Evolutionary conservation across 2,797 vertebrate species (phyloP).

Genomic region (Sebastes melanostomus): DNA sequence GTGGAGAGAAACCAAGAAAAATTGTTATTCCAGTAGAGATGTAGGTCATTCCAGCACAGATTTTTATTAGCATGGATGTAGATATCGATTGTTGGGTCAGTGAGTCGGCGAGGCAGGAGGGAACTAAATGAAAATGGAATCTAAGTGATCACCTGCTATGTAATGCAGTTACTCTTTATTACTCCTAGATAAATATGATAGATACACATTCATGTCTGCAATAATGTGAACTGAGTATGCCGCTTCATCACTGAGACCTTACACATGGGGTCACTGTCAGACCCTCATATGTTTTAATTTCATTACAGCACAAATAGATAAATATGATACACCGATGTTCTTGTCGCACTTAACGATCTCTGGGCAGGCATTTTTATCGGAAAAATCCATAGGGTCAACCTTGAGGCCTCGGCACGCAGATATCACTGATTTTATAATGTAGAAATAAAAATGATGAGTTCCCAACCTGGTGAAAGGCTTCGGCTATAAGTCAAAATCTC

Average conservation of each 20-base stretch:
- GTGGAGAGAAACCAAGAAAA: slow-evolving; percentile 26
- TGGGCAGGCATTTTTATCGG: slow-evolving; percentile 56
- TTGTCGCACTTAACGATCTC: slow-evolving; percentile 60
- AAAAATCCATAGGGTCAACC: slow-evolving; percentile 67
- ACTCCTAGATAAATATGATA: slow-evolving; percentile 79
- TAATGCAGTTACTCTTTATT: slow-evolving; percentile 79
- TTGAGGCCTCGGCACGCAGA: slow-evolving; percentile 47
- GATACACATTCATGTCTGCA: slow-evolving; percentile 65
- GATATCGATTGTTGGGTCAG: slow-evolving; percentile 76
- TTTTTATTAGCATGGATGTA: slow-evolving; percentile 70
- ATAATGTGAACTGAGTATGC: slow-evolving; percentile 61
- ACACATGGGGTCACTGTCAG: slow-evolving; percentile 62
- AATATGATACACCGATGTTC: slow-evolving; percentile 69
- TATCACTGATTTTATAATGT: slow-evolving; percentile 67
- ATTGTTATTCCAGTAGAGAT: slow-evolving; percentile 51
- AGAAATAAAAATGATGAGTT: slow-evolving; percentile 74
- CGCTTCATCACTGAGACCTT: slow-evolving; percentile 66
- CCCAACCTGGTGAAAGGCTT: slow-evolving; percentile 50
- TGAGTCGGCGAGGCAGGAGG: slow-evolving; percentile 44
- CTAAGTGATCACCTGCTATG: slow-evolving; percentile 77
- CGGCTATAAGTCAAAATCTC: slow-evolving; percentile 43
- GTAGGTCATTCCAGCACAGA: slow-evolving; percentile 53
- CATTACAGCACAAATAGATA: slow-evolving; percentile 76
- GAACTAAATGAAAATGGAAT: slow-evolving; percentile 76
- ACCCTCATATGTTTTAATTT: slow-evolving; percentile 66